Evolutionary conservation across 2,113 vertebrate species (phyloP), one percentile per base, ranked within the genome.

Genomic region (Mirounga angustirostris): DNA sequence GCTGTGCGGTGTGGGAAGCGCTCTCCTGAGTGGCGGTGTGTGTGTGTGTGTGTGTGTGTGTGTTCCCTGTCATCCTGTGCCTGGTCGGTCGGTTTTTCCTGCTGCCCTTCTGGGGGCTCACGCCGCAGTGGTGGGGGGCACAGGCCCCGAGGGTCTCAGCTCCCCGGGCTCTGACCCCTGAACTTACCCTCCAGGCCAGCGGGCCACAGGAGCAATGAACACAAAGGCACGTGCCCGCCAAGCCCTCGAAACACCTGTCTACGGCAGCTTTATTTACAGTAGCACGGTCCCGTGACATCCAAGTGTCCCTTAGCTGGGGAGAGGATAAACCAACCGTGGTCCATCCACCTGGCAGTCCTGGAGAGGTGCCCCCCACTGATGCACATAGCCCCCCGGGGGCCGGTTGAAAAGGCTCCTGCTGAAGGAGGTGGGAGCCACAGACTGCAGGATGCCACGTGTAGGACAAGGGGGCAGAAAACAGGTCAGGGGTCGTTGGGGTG

Each of bases 301-400:
- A 30, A 21, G 59, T 28, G 43, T 14, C 69, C 54, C 18, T 52
- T 28, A 9, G 26, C 79, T 2, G 1, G 86, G 93, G 43, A 46
- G 21, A 24, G 36, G 30, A 4, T 65, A 46, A 76, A 13, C 74
- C 54, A 18, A 2, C 18, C 3, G 19, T 12, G 40, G 16, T 18
- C 74, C 22, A 0, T 28, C 58, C 22, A 19, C 7, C n/a, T 13
- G 2, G 7, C 10, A 40, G 46, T 43, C 33, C 4, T 0, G 4
- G n/a, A 52, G 26, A 33, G 40, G 50, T 59, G n/a, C 13, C 13
- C 36, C 30, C 11, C 15, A n/a, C 50, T 0, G 9, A 19, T 30
- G 7, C 7, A 16, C 4, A 4, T 0, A 1, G 33, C 18, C 10
- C 10, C 3, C 4, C 3, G 1, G 33, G 52, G 50, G 22, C 24